A percentile compares a stretch with the other conserved stretches of the same genome.
Evolutionary conservation across 2,797 vertebrate species (phyloP).

Genomic region (Muraenolepis orangiensis): DNA sequence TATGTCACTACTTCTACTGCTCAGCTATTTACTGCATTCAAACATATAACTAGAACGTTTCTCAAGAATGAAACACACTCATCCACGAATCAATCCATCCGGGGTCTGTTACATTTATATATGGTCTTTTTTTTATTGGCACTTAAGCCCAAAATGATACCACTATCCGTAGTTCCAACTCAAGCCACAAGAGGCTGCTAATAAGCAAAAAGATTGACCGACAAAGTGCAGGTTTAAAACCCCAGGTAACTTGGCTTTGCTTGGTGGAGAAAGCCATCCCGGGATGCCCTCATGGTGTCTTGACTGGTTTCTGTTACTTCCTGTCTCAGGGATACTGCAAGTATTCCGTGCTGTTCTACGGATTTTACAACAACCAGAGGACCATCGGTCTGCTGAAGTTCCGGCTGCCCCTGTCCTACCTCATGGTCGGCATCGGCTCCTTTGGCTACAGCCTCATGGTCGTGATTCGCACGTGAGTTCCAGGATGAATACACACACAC

Average conservation of each 20-base stretch:
- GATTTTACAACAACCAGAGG: constrained; percentile 92
- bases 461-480: constrained; percentile 95
- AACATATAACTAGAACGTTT: neutral
- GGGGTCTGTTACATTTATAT: neutral
- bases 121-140: neutral
- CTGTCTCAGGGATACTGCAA: constrained; percentile 89
- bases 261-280: neutral
- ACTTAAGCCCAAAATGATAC: neutral
- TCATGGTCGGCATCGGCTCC: constrained; percentile 92
- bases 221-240: neutral
- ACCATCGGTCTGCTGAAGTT: constrained; percentile 93
- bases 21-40: neutral
- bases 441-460: constrained; percentile 98
- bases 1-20: neutral
- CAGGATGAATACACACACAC: neutral
- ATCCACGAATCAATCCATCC: neutral
- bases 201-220: neutral
- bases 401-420: constrained; percentile 92
- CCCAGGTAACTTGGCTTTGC: neutral
- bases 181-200: neutral
- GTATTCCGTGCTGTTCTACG: constrained; percentile 94
- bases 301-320: constrained; percentile 15
- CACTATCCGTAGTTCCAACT: neutral
- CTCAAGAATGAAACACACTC: neutral
- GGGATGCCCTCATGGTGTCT: neutral